phyloP scores from a whole-genome alignment of 2,113 vertebrate species.

The Zosterops lateralis region DNA sequence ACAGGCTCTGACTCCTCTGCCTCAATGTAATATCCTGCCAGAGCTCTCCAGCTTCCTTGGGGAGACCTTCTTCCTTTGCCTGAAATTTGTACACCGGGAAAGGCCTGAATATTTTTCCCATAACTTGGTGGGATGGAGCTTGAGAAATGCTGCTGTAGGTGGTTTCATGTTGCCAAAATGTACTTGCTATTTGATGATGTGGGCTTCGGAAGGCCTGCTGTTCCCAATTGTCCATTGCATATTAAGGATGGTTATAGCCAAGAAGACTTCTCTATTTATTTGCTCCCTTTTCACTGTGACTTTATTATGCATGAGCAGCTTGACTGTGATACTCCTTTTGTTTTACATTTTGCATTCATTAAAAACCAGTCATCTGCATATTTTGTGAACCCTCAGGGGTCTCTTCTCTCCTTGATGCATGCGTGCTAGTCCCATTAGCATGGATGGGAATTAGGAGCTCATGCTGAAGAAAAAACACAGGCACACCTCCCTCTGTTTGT shows the following conservation, averaged over 20 bases:
- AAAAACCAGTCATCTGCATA: slow-evolving; percentile 85
- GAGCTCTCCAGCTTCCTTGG: neutral
- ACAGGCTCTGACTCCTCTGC: rapidly evolving
- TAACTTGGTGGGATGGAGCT: slow-evolving; percentile 3
- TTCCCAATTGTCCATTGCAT: slow-evolving; percentile 81
- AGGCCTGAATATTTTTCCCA: slow-evolving; percentile 21
- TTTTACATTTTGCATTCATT: slow-evolving; percentile 84
- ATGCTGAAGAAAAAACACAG: slow-evolving; percentile 58
- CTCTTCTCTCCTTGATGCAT: slow-evolving; percentile 75
- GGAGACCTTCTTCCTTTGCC: neutral
- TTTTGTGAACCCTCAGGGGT: slow-evolving; percentile 79
- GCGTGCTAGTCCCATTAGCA: slow-evolving; percentile 75
- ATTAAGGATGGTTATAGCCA: slow-evolving; percentile 75
- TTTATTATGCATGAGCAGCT: slow-evolving; percentile 79
- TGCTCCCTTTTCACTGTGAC: slow-evolving; percentile 71
- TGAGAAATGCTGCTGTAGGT: neutral
- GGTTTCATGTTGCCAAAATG: slow-evolving; percentile 66
- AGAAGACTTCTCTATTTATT: slow-evolving; percentile 75
- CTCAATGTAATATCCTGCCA: neutral
- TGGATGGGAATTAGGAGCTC: slow-evolving; percentile 70
- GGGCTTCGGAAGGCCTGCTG: slow-evolving; percentile 68
- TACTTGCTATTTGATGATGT: slow-evolving; percentile 74
- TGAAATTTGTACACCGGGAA: neutral
- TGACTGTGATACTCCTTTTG: slow-evolving; percentile 76
- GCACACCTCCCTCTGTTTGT: slow-evolving; percentile 32